These are phyloP conservation scores for Trichopoda pennipes DNA, from an alignment of 2,888 invertebrate genomes.

Conservation along the genomic window DNA sequence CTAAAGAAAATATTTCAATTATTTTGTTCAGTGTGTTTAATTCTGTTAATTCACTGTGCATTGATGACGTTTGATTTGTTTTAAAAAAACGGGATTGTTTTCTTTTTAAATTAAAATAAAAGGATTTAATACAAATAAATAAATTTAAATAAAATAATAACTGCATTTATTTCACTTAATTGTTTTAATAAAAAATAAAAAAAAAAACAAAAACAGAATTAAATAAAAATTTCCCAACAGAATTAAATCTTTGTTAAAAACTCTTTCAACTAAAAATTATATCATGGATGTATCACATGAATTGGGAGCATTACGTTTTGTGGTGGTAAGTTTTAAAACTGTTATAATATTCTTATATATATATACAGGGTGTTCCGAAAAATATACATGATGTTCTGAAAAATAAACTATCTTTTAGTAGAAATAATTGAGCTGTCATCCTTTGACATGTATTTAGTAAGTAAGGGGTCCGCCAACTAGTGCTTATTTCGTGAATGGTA, in stretches of 20 bases:
- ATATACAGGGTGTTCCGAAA: too few relatives aligned
- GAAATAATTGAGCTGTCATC: too few relatives aligned
- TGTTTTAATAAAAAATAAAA: not conserved
- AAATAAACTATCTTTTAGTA: too few relatives aligned
- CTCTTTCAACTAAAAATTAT: constrained; percentile 17
- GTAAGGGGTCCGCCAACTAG: too few relatives aligned
- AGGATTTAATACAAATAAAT: constrained; percentile 1
- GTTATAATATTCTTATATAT: too few relatives aligned
- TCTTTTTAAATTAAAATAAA: not conserved
- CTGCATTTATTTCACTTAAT: constrained; percentile 58
- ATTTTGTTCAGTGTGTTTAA: constrained; percentile 14
- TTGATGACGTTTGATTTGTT: constrained; percentile 44
- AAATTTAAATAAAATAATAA: constrained; percentile 28
- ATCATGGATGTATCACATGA: constrained; percentile 80
- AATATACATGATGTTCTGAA: too few relatives aligned
- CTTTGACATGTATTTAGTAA: too few relatives aligned
- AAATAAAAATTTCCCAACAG: not conserved
- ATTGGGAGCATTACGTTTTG: constrained; percentile 79
- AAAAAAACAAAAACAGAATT: not conserved
- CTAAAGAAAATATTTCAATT: not conserved
- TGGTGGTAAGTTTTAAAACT: constrained; percentile 78
- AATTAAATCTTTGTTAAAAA: constrained; percentile 6
- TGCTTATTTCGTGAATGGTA: too few relatives aligned
- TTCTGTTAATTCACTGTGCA: constrained; percentile 25
- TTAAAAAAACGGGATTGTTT: not conserved